A percentile compares a stretch with the other conserved stretches of the same genome.
phyloP scores from a whole-genome alignment of 2,113 vertebrate genomes.

The Jacana jacana region DNA sequence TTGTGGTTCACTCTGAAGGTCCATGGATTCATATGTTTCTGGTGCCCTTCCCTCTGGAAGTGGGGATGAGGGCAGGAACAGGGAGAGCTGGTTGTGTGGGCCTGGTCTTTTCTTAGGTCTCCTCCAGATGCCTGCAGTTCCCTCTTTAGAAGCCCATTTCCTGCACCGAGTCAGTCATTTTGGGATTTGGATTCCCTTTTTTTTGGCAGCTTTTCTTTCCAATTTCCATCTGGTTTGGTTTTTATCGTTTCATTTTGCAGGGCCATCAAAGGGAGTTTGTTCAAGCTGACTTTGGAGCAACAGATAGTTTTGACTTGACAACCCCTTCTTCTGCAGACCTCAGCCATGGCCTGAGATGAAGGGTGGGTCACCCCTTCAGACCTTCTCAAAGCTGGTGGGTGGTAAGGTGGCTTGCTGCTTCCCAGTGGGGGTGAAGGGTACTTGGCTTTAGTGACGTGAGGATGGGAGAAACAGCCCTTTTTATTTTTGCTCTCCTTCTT shows the following conservation, averaged over 20 bases:
- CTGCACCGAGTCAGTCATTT: conserved; percentile 24
- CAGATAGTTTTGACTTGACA: conserved; percentile 49
- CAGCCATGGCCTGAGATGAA: not conserved
- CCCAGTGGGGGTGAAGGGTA: not conserved
- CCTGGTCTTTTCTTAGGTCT: conserved; percentile 53
- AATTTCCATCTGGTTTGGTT: conserved; percentile 45
- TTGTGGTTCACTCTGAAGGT: not conserved
- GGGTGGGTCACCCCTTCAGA: not conserved
- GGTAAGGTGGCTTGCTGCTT: not conserved
- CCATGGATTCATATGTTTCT: not conserved
- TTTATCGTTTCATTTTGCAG: conserved; percentile 47
- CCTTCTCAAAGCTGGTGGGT: not conserved
- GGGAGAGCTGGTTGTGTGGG: not conserved
- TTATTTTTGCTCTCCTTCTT: not conserved
- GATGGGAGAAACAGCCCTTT: not conserved
- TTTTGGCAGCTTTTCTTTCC: conserved; percentile 41
- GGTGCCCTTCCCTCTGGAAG: not conserved
- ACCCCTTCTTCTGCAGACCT: not conserved
- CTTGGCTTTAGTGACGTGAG: not conserved
- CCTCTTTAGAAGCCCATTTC: conserved; percentile 26
- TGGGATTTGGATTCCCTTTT: conserved; percentile 35
- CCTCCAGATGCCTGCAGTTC: conserved; percentile 15
- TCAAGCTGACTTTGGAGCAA: conserved; percentile 34
- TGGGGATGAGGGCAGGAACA: not conserved
- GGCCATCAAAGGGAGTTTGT: conserved; percentile 50